Base-by-base conservation (phyloP, 2,797 vertebrate genomes). In the Sebastiscus albofasciatus region DNA sequence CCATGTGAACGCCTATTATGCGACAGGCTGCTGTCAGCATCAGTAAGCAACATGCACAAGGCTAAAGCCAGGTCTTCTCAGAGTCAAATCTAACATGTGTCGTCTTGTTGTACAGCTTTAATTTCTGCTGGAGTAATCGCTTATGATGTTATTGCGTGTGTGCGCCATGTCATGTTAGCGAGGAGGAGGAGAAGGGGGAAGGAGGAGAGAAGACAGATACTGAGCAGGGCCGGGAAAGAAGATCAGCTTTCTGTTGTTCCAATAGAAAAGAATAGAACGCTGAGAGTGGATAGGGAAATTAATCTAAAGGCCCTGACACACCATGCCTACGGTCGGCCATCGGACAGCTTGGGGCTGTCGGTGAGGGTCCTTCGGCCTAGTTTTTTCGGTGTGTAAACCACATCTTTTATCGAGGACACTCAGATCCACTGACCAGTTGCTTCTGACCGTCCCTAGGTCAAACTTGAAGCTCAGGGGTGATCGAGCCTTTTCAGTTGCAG, bases 31-130 rank as follows among this genome's bases (percentile, higher is more conserved):
- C 70, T 78, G 70, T 70, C 66, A 59, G 58, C 24, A 39, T 3
- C 9, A 22, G 39, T 14, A 7, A 46, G 34, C 59, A 33, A 55
- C 49, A 62, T 12, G 39, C 34, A 68, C 59, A 11, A 31, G n/a
- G 36, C n/a, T 18, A 49, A 52, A 71, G 61, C 29, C 77, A 67
- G 74, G 79, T 80, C 86, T 69, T n/a, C 42, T 49, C 56, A 69
- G 52, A 68, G 34, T 66, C 77, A 66, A 55, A 61, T 27, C 16
- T 8, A 31, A 55, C 81, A 67, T 18, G 72, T 31, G 67, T 73
- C 77, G 24, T 65, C 60, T 60, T 27, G 20, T 76, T 59, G 22
- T 54, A 33, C 67, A 24, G 27, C 49, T 18, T 59, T 54, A 16
- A 49, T 60, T 72, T 77, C 31, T 75, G n/a, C 36, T 31, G 2